These are phyloP conservation scores for Pseudoatta argentina DNA, from an alignment of 1,140 invertebrate species.

Conservation along the genomic window DNA sequence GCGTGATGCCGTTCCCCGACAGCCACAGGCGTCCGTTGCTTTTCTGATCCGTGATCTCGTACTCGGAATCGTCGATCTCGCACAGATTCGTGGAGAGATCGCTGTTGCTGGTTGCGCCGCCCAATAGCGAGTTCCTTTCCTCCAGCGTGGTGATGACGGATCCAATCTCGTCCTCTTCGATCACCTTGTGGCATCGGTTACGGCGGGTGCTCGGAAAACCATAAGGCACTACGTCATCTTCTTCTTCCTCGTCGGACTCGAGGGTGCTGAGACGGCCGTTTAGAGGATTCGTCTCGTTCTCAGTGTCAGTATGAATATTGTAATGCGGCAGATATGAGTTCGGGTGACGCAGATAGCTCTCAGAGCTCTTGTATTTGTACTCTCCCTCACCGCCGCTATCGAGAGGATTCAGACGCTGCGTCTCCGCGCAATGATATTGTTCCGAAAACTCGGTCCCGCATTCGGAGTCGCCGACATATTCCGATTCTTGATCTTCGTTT, in stretches of 20 bases:
- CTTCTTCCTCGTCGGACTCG: conserved; percentile 86
- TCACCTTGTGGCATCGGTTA: conserved; percentile 85
- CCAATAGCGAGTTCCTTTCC: conserved; percentile 92
- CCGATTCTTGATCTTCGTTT: conserved; percentile 91
- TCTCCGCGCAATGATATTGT: conserved; percentile 87
- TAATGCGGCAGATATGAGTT: conserved; percentile 94
- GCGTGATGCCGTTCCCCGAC: conserved; percentile 86
- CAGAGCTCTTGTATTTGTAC: conserved; percentile 87
- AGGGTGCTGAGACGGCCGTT: conserved; percentile 84
- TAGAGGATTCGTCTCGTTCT: conserved; percentile 87
- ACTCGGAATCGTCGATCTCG: conserved; percentile 97
- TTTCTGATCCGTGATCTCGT: conserved; percentile 88
- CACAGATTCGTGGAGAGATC: conserved; percentile 95
- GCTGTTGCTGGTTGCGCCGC: conserved; percentile 91
- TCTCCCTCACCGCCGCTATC: conserved; percentile 89
- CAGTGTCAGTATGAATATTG: conserved; percentile 90
- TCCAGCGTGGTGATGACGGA: conserved; percentile 88
- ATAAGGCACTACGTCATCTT: conserved; percentile 89
- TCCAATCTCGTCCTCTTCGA: conserved; percentile 86
- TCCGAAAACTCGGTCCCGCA: conserved; percentile 89
- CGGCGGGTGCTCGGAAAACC: conserved; percentile 89
- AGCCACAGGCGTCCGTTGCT: conserved; percentile 85
- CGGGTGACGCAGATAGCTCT: conserved; percentile 93
- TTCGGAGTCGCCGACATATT: conserved; percentile 90
- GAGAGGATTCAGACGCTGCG: conserved; percentile 88